Conservation (phyloP, 2,113 vertebrate species). For the Hyperopisus bebe region DNA sequence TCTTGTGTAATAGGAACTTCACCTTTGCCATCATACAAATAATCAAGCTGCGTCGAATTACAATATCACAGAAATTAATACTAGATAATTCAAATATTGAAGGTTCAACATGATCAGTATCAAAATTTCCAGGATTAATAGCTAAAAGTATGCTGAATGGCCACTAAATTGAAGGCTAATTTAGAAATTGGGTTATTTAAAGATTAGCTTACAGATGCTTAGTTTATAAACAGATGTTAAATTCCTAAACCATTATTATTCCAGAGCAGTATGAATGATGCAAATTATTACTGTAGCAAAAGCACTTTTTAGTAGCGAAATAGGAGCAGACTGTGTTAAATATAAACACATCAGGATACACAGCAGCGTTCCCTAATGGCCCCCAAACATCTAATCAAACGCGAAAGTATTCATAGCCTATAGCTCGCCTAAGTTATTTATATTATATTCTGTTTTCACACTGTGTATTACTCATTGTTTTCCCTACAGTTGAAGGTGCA, state of each 20-base stretch:
- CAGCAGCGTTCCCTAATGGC: background rate
- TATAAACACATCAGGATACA: background rate
- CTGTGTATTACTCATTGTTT: background rate
- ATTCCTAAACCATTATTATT: background rate
- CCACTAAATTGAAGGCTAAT: background rate
- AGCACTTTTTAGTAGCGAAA: background rate
- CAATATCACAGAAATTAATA: background rate
- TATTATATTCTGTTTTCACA: background rate
- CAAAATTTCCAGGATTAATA: background rate
- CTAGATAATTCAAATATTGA: background rate
- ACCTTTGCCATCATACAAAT: background rate
- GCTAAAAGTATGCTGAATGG: background rate
- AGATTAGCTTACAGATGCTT: background rate
- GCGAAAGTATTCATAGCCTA: background rate
- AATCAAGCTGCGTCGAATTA: background rate
- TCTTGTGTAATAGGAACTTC: background rate
- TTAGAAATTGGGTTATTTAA: background rate
- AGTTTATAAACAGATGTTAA: background rate
- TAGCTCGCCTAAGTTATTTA: background rate
- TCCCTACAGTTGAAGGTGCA: background rate
- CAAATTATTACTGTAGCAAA: background rate
- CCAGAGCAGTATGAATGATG: background rate
- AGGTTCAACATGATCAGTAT: background rate
- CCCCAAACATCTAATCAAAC: background rate
- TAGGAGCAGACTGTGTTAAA: background rate